Base-by-base conservation (phyloP, 2,797 vertebrate species). In the Acanthornis magna region DNA sequence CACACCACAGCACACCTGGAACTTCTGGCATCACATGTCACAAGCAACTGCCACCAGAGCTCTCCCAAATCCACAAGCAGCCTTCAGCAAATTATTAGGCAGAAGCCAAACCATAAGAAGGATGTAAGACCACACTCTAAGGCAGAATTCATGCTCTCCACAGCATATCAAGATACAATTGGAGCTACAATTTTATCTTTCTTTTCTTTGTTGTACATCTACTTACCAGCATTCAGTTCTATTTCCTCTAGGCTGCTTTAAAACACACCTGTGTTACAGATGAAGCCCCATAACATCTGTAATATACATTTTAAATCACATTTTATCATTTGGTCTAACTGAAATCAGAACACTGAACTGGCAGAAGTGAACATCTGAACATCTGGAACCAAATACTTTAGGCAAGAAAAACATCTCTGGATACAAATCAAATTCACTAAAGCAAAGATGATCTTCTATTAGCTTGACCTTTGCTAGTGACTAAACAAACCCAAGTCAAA, bases 351-450 rank as follows among this genome's bases (percentile, higher is more conserved):
- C 38, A 86, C 19, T 40, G 50, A 90, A 40, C 42, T 61, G 65
- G 68, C 62, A 93, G 70, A 76, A 58, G 32, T 26, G 43, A 94
- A 38, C 51, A 73, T 75, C 36, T 72, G 58, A 83, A 87, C 88
- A 89, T 82, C 75, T 94, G 88, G 75, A 91, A 81, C 30, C 7
- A 93, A 80, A 83, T 47, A 83, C 29, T 72, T 94, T 11, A 71
- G 26, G 57, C 61, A 90, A 84, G 38, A 68, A 88, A 57, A 88
- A 42, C 42, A 67, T 70, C 55, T 90, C 25, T 77, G 76, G 73
- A 91, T 53, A 67, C 57, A 85, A 88, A 82, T 66, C 30, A 38
- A 65, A 78, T 57, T 88, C 58, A 75, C 66, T 75, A 83, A 71
- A 80, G 68, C 40, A 66, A 93, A 77, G 45, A 85, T 38, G 34